Conservation (phyloP, 2,797 vertebrate genomes). For the Clamator glandarius region DNA sequence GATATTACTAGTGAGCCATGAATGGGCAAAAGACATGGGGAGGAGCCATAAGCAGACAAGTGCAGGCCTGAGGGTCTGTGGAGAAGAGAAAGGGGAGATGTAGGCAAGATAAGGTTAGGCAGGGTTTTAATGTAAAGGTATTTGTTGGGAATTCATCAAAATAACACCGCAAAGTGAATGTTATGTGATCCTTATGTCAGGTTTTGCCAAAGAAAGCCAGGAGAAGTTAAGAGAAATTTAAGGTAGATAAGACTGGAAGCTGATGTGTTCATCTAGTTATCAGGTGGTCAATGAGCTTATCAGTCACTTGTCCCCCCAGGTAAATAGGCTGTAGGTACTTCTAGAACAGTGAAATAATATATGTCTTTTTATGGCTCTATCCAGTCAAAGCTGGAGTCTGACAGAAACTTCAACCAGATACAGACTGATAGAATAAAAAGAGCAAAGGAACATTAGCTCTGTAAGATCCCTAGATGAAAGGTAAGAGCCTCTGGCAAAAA, state of each 20-base stretch:
- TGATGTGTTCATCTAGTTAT: background rate
- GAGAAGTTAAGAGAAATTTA: background rate
- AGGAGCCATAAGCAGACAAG: background rate
- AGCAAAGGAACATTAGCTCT: background rate
- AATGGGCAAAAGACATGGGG: background rate
- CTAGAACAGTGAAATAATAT: background rate
- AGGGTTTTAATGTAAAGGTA: background rate
- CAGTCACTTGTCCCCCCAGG: background rate
- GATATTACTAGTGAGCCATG: background rate
- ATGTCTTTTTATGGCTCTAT: background rate
- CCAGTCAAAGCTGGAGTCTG: background rate
- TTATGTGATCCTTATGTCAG: background rate
- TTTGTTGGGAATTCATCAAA: background rate
- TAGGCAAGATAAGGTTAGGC: background rate
- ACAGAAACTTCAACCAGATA: background rate
- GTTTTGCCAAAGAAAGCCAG: background rate
- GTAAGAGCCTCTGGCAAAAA: background rate
- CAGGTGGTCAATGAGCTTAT: background rate
- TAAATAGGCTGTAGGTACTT: background rate
- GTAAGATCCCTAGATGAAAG: background rate
- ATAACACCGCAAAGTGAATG: background rate
- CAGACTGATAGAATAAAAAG: background rate
- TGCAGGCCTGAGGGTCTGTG: background rate
- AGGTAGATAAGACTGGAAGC: background rate
- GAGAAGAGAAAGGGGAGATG: background rate